Evolutionary conservation across 2,113 vertebrate species (phyloP).

Genomic region (Conger conger): DNA sequence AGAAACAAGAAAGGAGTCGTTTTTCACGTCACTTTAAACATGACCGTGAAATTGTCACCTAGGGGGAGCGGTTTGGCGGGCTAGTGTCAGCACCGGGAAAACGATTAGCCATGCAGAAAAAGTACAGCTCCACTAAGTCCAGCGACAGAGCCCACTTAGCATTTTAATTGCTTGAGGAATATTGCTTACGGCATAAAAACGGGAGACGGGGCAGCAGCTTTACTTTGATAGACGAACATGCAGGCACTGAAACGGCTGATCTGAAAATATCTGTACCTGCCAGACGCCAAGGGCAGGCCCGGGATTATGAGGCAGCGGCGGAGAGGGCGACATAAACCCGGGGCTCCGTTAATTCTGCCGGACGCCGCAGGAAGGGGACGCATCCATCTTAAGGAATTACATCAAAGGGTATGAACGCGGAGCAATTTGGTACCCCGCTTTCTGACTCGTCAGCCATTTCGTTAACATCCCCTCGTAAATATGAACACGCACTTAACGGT

Average conservation of each 20-base stretch:
- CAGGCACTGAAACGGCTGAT: background rate
- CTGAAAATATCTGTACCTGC: constrained; percentile 22
- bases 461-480: background rate
- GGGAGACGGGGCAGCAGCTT: background rate
- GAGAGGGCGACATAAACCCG: background rate
- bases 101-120: background rate
- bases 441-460: background rate
- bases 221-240: background rate
- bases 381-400: background rate
- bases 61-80: too few species aligned
- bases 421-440: background rate
- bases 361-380: background rate
- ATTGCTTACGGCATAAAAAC: background rate
- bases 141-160: constrained; percentile 1
- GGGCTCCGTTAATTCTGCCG: constrained; percentile 10
- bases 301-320: background rate
- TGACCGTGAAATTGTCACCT: background rate
- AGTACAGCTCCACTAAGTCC: background rate
- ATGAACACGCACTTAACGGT: background rate
- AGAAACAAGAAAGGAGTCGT: background rate
- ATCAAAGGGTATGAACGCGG: background rate
- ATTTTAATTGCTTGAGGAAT: constrained; percentile 1
- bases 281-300: background rate
- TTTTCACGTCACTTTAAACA: background rate
- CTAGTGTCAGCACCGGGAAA: background rate